Evolutionary conservation across 2,113 vertebrate genomes (phyloP).

Genomic region (Oenanthe melanoleuca): DNA sequence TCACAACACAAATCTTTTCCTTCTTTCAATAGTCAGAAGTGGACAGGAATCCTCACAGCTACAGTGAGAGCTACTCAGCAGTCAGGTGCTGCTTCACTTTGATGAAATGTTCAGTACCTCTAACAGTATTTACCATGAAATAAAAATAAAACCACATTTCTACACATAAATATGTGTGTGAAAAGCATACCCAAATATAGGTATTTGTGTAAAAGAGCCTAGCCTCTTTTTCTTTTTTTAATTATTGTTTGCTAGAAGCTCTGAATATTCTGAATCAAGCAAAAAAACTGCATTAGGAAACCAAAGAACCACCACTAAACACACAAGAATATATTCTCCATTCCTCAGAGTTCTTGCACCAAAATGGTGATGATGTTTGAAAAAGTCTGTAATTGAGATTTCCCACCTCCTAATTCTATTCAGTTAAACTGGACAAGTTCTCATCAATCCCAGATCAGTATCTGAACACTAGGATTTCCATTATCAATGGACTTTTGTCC

Average conservation of each 20-base stretch:
- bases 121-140: background rate
- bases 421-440: background rate
- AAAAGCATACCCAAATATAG: background rate
- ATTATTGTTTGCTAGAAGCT: background rate
- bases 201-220: background rate
- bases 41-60: background rate
- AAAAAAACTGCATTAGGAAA: background rate
- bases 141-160: background rate
- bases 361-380: background rate
- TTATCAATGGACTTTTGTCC: background rate
- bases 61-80: background rate
- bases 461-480: background rate
- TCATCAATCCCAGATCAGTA: background rate
- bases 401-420: background rate
- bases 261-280: background rate
- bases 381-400: background rate
- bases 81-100: background rate
- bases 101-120: background rate
- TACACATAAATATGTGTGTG: background rate
- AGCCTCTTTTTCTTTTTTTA: background rate
- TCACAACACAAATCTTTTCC: background rate
- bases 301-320: background rate
- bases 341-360: background rate
- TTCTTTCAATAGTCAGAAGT: background rate
- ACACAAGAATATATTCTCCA: background rate